Conservation (phyloP, 2,888 invertebrate species). For the Plutella xylostella region DNA sequence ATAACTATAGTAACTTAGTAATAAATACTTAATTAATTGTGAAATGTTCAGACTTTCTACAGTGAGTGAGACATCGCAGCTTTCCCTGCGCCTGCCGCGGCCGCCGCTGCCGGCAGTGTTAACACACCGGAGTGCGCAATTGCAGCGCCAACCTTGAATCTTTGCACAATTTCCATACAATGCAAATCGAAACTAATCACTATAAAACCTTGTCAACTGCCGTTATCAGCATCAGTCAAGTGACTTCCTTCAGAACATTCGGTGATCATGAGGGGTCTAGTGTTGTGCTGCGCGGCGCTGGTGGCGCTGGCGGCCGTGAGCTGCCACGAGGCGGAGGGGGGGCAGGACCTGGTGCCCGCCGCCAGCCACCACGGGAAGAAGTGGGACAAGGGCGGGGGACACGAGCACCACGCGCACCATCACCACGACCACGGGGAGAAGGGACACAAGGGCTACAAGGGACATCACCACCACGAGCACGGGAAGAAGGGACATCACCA, state of each 20-base stretch:
- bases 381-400: slow-evolving; percentile 72
- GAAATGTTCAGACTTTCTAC: too few relatives aligned
- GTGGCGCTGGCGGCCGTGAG: slow-evolving; percentile 65
- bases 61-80: background rate
- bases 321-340: slow-evolving; percentile 61
- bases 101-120: background rate
- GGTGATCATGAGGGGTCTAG: slow-evolving; percentile 48
- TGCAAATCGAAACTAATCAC: slow-evolving; percentile 40
- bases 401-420: slow-evolving; percentile 74
- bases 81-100: background rate
- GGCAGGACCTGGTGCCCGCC: slow-evolving; percentile 65
- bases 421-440: slow-evolving; percentile 77
- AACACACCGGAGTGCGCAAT: slow-evolving; percentile 37
- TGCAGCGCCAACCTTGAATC: slow-evolving; percentile 50
- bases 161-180: slow-evolving; percentile 62
- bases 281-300: slow-evolving; percentile 51
- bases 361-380: slow-evolving; percentile 57
- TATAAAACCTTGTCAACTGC: slow-evolving; percentile 52
- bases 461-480: slow-evolving; percentile 73
- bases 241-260: slow-evolving; percentile 29
- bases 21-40: too few relatives aligned
- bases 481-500: slow-evolving; percentile 81
- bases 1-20: too few relatives aligned
- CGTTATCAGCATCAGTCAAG: slow-evolving; percentile 45
- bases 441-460: slow-evolving; percentile 79